Conservation (phyloP, 2,113 vertebrate genomes). For the Pomatorhinus ruficollis region DNA sequence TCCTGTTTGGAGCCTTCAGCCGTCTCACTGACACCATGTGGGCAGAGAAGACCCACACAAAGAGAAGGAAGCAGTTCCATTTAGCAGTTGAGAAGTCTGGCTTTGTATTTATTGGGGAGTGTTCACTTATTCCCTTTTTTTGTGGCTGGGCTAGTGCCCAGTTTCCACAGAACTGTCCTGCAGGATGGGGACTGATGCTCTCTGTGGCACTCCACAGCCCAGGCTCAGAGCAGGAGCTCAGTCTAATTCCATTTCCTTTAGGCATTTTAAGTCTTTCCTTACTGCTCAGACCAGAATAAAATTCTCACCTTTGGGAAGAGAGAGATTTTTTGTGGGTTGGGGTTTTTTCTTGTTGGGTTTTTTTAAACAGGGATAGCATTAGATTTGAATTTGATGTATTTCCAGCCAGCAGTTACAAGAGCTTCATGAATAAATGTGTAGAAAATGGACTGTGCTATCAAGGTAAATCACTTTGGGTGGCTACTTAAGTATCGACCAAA, state of each 20-base stretch:
- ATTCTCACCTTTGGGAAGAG: not conserved
- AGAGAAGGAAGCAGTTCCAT: not conserved
- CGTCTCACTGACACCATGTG: not conserved
- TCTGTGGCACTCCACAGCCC: not conserved
- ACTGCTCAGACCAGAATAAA: not conserved
- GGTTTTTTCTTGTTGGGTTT: not conserved
- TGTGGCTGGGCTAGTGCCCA: not conserved
- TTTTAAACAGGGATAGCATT: not conserved
- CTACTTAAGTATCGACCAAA: slow-evolving; percentile 18
- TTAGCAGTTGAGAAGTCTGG: not conserved
- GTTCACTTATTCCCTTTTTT: not conserved
- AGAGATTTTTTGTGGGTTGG: not conserved
- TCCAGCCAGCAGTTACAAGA: slow-evolving; percentile 26
- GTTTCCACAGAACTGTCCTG: not conserved
- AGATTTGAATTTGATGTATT: slow-evolving; percentile 50
- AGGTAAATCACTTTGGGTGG: slow-evolving; percentile 51
- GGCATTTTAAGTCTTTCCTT: not conserved
- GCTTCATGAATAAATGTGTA: slow-evolving; percentile 57
- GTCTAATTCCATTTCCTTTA: not conserved
- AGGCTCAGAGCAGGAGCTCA: not conserved
- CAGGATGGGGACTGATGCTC: not conserved
- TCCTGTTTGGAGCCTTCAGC: not conserved
- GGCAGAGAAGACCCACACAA: not conserved
- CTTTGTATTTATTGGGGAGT: not conserved
- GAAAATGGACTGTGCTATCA: slow-evolving; percentile 41